Conservation (phyloP, 2,888 invertebrate genomes). For the Rhagonycha lutea region DNA sequence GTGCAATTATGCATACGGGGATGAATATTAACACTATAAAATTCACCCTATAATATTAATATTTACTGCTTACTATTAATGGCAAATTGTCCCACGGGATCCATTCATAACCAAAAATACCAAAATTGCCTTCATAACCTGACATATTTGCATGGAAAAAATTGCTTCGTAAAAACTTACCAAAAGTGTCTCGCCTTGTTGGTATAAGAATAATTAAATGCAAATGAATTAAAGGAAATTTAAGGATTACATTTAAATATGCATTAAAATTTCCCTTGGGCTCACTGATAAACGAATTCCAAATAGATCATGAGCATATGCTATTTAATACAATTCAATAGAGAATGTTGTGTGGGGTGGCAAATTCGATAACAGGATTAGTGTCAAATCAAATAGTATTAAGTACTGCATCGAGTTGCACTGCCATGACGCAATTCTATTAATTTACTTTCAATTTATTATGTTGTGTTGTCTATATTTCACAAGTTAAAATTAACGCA, state of each 20-base stretch:
- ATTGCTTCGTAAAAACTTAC: background rate
- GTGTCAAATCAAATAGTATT: slow-evolving; percentile 59
- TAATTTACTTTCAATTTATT: background rate
- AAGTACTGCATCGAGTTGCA: slow-evolving; percentile 53
- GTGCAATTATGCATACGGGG: slow-evolving; percentile 40
- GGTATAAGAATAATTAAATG: background rate
- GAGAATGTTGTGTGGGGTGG: slow-evolving; percentile 55
- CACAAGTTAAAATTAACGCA: background rate
- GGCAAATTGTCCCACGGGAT: slow-evolving; percentile 34
- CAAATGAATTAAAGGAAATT: slow-evolving; percentile 27
- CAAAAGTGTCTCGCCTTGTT: background rate
- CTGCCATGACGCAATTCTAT: slow-evolving; percentile 33
- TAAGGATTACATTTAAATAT: slow-evolving; percentile 36
- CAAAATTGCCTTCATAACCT: slow-evolving; percentile 5
- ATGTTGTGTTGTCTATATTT: background rate
- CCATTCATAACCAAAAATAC: slow-evolving; percentile 18
- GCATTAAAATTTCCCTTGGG: slow-evolving; percentile 35
- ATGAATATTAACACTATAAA: slow-evolving; percentile 31
- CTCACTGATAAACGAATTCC: slow-evolving; percentile 42
- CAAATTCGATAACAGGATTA: slow-evolving; percentile 58
- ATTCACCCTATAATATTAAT: slow-evolving; percentile 21
- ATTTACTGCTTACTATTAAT: slow-evolving; percentile 19
- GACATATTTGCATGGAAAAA: background rate
- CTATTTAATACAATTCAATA: slow-evolving; percentile 58
- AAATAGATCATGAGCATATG: slow-evolving; percentile 52